Evolutionary conservation across 2,888 invertebrate species (phyloP).

Genomic region (Lacanobia wlatinum): DNA sequence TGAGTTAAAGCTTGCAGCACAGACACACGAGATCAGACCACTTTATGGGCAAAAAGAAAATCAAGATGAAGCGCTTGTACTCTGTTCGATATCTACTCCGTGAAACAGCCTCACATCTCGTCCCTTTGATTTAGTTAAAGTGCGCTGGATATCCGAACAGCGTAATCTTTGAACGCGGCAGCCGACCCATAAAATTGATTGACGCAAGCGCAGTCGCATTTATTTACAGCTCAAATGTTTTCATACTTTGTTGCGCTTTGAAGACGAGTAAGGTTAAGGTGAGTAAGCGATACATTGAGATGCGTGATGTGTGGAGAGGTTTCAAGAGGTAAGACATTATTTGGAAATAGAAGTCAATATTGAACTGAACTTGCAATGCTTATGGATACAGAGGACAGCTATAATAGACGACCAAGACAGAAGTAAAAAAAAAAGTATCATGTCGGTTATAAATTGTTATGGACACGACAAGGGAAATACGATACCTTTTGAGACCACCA

Average conservation of each 20-base stretch:
- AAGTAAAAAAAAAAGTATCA: background rate
- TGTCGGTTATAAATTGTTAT: background rate
- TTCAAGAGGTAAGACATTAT: background rate
- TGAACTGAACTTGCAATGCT: background rate
- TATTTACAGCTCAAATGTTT: constrained; percentile 48
- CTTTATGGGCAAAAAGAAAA: background rate
- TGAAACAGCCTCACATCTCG: constrained; percentile 18
- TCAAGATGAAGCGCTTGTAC: background rate
- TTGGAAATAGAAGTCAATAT: too few species aligned
- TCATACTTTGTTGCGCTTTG: constrained; percentile 46
- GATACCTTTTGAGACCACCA: constrained; percentile 1
- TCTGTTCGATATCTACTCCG: constrained; percentile 9
- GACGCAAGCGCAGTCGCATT: constrained; percentile 44
- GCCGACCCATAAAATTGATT: constrained; percentile 63
- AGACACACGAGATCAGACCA: background rate
- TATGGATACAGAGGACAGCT: background rate
- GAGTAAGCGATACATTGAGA: background rate
- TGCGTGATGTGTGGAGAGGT: background rate
- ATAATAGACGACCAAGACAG: background rate
- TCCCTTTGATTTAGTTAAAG: constrained; percentile 58
- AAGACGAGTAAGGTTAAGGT: constrained; percentile 28
- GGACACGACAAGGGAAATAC: background rate
- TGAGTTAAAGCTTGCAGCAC: too few species aligned
- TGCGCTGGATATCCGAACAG: constrained; percentile 35
- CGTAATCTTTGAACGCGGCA: constrained; percentile 47